These are phyloP conservation scores for Anomalospiza imberbis DNA, from an alignment of 2,797 vertebrate genomes.

Conservation along the genomic window DNA sequence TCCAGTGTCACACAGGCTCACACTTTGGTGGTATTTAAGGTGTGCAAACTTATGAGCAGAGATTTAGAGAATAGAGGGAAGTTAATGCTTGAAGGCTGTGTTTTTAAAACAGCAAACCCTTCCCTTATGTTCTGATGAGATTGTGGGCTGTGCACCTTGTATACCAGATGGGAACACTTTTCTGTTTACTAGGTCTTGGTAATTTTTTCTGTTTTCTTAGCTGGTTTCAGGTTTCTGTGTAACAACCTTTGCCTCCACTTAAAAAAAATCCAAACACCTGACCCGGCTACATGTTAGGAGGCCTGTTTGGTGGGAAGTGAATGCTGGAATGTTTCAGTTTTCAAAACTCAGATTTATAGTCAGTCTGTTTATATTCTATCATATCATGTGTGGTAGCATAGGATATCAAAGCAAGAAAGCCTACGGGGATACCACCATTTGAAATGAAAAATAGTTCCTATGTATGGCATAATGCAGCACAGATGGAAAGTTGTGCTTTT, in stretches of 20 bases:
- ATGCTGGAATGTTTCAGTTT: conserved; percentile 52
- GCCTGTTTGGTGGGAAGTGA: conserved; percentile 10
- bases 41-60: neutral
- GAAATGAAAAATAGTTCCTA: conserved; percentile 70
- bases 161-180: neutral
- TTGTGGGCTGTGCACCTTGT: neutral
- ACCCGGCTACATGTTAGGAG: neutral
- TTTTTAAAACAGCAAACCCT: neutral
- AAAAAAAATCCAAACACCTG: conserved; percentile 2
- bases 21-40: neutral
- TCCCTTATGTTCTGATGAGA: neutral
- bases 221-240: neutral
- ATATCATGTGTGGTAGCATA: conserved; percentile 47
- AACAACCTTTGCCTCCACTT: neutral
- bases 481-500: conserved; percentile 72
- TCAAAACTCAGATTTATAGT: conserved; percentile 65
- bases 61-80: neutral
- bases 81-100: neutral
- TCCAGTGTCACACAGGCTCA: neutral
- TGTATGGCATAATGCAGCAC: conserved; percentile 63
- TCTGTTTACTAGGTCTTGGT: neutral
- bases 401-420: conserved; percentile 62
- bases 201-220: neutral
- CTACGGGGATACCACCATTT: conserved; percentile 45
- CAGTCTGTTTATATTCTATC: conserved; percentile 57